Evolutionary conservation across 2,113 vertebrate genomes (phyloP), one percentile per base, ranked within the genome.

Genomic region (Aptenodytes forsteri): DNA sequence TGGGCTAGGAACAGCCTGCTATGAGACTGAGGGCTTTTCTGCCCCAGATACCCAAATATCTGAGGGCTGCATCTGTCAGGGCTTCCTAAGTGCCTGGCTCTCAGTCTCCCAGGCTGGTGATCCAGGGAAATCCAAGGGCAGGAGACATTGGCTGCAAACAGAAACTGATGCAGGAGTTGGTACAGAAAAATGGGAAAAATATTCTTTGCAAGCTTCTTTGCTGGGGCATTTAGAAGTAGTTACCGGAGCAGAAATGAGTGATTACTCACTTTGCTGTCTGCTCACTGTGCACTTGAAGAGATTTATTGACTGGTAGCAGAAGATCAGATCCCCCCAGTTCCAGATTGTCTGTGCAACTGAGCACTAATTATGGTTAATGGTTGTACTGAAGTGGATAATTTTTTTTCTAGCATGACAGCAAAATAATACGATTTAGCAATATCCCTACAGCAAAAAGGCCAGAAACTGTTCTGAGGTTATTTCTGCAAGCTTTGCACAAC

Each of bases 381-480:
- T 70, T 91, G 64, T 90, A 83, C 72, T 73, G 94, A 96, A 96
- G 86, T 78, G 67, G 67, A 66, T 92, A 26, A 11, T 56, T 79
- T 49, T 84, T 93, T 92, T 54, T 25, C 67, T 55, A 92, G 46
- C 30, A 58, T 78, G 91, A 96, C 96, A 94, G 71, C 86, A 66
- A 90, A 95, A 96, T 93, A 95, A 93, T 93, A 86, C 23, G 79
- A 95, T 96, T 89, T 96, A 96, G 88, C 79, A 93, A 96, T 69
- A 77, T 19, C 88, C 66, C 66, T 40, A 8, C 70, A 84, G 69
- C 55, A 61, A 77, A 79, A 77, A 77, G 46, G 32, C 50, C 42
- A 75, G 61, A 83, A 58, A 76, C 47, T 81, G 40, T 81, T 94
- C 58, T 78, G 87, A 91, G 64, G 73, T 93, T 87, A 50, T 85